Conservation (phyloP, 2,797 vertebrate species). For the Cyprinella venusta region DNA sequence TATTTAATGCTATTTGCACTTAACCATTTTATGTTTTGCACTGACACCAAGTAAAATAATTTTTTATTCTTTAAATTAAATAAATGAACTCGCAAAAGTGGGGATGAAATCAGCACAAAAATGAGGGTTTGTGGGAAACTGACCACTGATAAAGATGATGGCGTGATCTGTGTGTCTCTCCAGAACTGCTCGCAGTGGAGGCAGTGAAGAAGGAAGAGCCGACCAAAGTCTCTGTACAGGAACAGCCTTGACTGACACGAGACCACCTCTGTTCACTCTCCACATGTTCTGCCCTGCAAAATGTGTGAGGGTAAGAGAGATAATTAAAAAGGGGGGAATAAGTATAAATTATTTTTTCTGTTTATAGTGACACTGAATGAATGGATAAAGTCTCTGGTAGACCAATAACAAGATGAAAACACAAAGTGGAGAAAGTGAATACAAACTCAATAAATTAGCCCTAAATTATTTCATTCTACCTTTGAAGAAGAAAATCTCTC, state of each 20-base stretch:
- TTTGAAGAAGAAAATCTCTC: conserved; percentile 83
- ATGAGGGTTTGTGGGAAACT: conserved; percentile 23
- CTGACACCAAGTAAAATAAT: not conserved
- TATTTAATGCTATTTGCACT: not conserved
- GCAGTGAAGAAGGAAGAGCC: conserved; percentile 72
- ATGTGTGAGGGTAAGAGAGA: not conserved
- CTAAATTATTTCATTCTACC: conserved; percentile 62
- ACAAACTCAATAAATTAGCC: not conserved
- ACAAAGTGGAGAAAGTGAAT: not conserved
- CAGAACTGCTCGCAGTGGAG: conserved; percentile 71
- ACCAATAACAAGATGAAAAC: not conserved
- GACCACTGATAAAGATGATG: conserved; percentile 80
- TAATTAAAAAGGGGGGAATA: not conserved
- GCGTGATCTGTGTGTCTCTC: conserved; percentile 77
- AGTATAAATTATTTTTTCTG: not conserved
- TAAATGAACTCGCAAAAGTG: too few relatives aligned
- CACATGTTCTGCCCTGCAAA: conserved; percentile 75
- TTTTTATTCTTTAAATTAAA: not conserved
- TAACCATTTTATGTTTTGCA: not conserved
- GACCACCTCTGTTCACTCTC: conserved; percentile 71
- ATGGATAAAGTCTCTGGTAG: not conserved
- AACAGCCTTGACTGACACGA: conserved; percentile 71
- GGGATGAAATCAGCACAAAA: not conserved
- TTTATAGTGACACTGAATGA: not conserved
- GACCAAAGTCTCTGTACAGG: conserved; percentile 74